These are phyloP conservation scores for Rhinoderma darwinii DNA, from an alignment of 2,113 vertebrate species.

Conservation along the genomic window DNA sequence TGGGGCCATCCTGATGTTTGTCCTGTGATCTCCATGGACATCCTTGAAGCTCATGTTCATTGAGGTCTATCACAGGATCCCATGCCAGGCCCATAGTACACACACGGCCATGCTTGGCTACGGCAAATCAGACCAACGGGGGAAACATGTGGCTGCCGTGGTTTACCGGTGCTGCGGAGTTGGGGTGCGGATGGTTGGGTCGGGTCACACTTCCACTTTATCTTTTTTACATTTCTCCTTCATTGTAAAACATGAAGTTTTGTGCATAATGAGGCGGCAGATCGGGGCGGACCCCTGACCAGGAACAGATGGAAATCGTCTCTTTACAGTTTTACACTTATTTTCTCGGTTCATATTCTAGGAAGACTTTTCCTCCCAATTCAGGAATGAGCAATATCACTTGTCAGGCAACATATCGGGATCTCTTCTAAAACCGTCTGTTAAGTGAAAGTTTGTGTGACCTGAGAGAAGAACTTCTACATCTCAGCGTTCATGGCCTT, in stretches of 20 bases:
- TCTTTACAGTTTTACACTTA: background rate
- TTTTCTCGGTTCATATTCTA: background rate
- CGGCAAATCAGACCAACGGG: too few species aligned
- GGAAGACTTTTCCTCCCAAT: background rate
- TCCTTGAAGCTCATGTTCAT: too few species aligned
- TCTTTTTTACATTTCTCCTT: background rate
- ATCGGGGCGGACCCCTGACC: background rate
- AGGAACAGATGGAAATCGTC: background rate
- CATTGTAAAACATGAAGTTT: background rate
- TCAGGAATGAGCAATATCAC: background rate
- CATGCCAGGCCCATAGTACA: too few species aligned
- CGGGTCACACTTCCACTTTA: background rate
- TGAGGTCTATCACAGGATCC: too few species aligned
- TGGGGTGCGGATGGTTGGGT: too few species aligned
- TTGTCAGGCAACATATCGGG: background rate
- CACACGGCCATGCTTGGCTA: too few species aligned
- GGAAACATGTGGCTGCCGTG: too few species aligned
- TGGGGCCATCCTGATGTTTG: too few species aligned
- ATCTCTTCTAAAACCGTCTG: background rate
- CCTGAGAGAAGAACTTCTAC: background rate
- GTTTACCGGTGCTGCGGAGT: too few species aligned
- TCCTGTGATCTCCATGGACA: too few species aligned
- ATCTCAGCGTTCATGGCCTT: background rate
- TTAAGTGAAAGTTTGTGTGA: background rate
- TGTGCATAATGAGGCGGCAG: background rate